These are phyloP conservation scores for Atrina japonica DNA, from an alignment of 2,888 invertebrate species.

Conservation along the genomic window DNA sequence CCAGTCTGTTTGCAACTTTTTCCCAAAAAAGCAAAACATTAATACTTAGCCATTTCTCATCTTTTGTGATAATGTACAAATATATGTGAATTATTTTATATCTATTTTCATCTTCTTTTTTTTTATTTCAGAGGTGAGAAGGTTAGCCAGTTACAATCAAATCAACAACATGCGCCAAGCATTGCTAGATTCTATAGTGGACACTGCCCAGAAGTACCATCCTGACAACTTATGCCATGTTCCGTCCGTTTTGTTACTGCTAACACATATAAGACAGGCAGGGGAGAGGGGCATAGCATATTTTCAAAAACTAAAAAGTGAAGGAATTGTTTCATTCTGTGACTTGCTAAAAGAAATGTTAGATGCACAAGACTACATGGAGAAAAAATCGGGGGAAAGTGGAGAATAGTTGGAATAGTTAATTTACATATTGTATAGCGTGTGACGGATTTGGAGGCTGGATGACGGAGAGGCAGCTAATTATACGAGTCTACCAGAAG, in stretches of 20 bases:
- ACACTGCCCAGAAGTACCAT: slow-evolving; percentile 71
- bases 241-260: slow-evolving; percentile 68
- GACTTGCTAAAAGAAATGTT: slow-evolving; percentile 74
- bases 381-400: slow-evolving; percentile 25
- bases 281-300: slow-evolving; percentile 71
- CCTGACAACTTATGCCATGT: slow-evolving; percentile 69
- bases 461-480: too few species aligned
- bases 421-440: too few species aligned
- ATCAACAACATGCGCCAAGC: slow-evolving; percentile 70
- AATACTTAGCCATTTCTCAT: too few species aligned
- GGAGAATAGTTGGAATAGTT: too few species aligned
- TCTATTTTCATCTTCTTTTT: too few species aligned
- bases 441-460: too few species aligned
- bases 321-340: slow-evolving; percentile 72
- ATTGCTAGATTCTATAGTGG: slow-evolving; percentile 70
- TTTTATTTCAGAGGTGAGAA: slow-evolving; percentile 67
- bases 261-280: slow-evolving; percentile 74
- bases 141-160: slow-evolving; percentile 67
- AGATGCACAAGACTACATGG: slow-evolving; percentile 60
- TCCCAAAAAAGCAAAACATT: too few species aligned
- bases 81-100: too few species aligned
- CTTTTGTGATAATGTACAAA: too few species aligned
- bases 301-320: slow-evolving; percentile 71
- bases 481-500: too few species aligned
- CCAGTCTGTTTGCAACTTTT: too few species aligned